These are phyloP conservation scores for Eidolon dupreanum DNA, from an alignment of 2,797 vertebrate genomes.

Conservation along the genomic window DNA sequence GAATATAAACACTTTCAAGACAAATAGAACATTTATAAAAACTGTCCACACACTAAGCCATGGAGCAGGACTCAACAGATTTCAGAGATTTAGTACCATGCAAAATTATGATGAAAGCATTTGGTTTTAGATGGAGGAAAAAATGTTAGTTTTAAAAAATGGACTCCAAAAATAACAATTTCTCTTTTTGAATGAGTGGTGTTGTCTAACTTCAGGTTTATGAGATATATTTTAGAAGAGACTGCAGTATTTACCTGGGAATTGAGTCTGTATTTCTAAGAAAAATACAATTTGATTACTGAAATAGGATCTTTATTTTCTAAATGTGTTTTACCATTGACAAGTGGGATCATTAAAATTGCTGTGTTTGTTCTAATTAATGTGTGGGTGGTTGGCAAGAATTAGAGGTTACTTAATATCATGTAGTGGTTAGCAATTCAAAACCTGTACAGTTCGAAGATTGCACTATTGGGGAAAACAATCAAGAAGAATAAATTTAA, in stretches of 20 bases:
- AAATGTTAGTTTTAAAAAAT: constrained; percentile 7
- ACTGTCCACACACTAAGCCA: neutral
- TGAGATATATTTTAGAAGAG: neutral
- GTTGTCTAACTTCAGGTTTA: neutral
- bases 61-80: neutral
- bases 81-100: constrained; percentile 32
- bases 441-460: constrained; percentile 79
- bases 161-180: neutral
- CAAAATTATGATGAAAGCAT: neutral
- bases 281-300: constrained; percentile 65
- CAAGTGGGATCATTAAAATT: constrained; percentile 82
- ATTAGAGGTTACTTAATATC: constrained; percentile 83
- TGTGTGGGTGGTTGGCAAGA: constrained; percentile 82
- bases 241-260: constrained; percentile 37
- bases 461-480: constrained; percentile 75
- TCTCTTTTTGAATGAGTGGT: neutral
- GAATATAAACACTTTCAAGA: neutral
- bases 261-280: constrained; percentile 50
- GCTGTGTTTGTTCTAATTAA: constrained; percentile 81
- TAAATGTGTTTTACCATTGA: constrained; percentile 76
- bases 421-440: constrained; percentile 84
- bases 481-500: constrained; percentile 77
- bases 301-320: constrained; percentile 62
- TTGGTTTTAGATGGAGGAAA: neutral
- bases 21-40: constrained; percentile 20